Evolutionary conservation across 1,140 invertebrate species (phyloP), one percentile per base, ranked within the genome.

Genomic region (Drusus annulatus): DNA sequence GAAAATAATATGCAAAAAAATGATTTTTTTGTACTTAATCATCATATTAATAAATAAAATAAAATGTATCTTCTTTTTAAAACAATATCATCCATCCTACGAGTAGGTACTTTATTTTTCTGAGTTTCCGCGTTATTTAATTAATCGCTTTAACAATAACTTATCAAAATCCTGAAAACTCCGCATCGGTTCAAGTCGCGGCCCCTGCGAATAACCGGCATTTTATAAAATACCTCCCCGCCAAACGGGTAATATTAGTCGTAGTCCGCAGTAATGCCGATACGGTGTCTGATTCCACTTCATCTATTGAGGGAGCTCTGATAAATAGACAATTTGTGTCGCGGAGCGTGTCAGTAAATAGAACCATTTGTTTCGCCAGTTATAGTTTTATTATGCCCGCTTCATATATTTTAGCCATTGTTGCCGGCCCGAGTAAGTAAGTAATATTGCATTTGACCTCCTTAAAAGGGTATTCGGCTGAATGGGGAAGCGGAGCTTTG

Each of bases 341-440:
- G 76, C 76, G 82, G 73, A 83, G 82, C 82, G 82, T 83, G 82
- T 80, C 82, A 58, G 82, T 76, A 83, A 83, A 83, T 83, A 83
- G 76, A 68, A 79, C 82, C 82, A 83, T 83, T 83, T 83, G 82
- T 83, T 83, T 83, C 45, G 76, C 76, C 79, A 65, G 82, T 83
- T 83, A 83, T 83, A 83, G 60, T 83, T 83, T 83, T 83, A 83
- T 83, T 83, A 80, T 83, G 21, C 79, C 76, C 80, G 76, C 78
- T 81, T 81, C 80, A 81, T 81, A 81, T 81, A 79, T 82, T 80
- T 82, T 58, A 62, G 52, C 74, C 78, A 82, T 80, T 82, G 81
- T 82, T 79, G 75, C 17, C 65, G 21, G 23, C 58, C 51, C 73
- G 65, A 45, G 74, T 82, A 81, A 45, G 74, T 82, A 81, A 81